phyloP scores from a whole-genome alignment of 2,797 vertebrate species.

The Orientallactaga sibirica region DNA sequence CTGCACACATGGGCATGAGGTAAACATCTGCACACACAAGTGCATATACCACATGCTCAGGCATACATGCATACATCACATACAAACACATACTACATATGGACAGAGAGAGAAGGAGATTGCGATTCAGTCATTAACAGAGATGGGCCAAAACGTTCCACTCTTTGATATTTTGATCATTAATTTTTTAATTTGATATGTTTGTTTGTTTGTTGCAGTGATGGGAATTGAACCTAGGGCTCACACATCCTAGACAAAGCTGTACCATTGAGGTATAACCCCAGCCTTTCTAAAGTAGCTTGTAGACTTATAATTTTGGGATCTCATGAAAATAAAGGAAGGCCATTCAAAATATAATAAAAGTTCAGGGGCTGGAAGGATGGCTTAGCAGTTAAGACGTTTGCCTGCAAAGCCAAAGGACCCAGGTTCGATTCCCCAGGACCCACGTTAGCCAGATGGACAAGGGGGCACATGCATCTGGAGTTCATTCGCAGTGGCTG shows the following conservation, averaged over 20 bases:
- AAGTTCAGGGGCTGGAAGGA: no score
- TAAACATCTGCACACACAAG: neutral
- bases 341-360: neutral
- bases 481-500: no score
- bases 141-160: neutral
- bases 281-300: neutral
- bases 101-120: neutral
- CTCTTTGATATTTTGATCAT: neutral
- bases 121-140: conserved; percentile 12
- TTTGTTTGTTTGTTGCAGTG: no score
- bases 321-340: conserved; percentile 36
- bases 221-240: no score
- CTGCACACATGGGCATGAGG: neutral
- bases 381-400: no score
- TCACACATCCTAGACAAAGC: no score
- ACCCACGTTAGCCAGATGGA: no score
- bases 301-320: neutral
- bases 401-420: no score
- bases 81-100: neutral
- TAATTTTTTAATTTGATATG: no score
- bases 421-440: no score
- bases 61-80: neutral
- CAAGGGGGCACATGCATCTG: no score
- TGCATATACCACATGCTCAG: neutral
- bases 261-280: no score